These are phyloP conservation scores for Vulpes vulpes DNA, from an alignment of 2,113 vertebrate species.

Conservation along the genomic window DNA sequence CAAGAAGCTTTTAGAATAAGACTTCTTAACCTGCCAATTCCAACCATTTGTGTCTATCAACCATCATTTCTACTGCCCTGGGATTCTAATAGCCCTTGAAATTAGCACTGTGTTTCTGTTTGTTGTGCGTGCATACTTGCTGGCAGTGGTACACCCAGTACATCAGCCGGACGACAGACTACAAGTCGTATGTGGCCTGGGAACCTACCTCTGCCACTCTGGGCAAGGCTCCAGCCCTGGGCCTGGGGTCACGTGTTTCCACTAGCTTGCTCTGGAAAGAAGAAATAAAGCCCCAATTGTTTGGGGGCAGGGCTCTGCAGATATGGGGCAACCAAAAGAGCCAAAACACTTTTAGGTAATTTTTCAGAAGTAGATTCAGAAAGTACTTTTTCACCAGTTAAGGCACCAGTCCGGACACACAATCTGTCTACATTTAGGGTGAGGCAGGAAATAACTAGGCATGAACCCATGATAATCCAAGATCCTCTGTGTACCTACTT, in stretches of 20 bases:
- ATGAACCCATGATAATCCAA: background rate
- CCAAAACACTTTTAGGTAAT: background rate
- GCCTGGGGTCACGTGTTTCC: background rate
- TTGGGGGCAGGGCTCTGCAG: background rate
- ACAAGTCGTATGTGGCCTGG: conserved; percentile 67
- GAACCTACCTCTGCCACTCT: conserved; percentile 59
- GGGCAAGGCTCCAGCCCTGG: background rate
- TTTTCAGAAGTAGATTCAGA: conserved; percentile 38
- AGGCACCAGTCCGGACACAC: background rate
- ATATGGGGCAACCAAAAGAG: background rate
- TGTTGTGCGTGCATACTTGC: background rate
- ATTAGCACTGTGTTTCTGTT: conserved; percentile 80
- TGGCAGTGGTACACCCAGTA: background rate
- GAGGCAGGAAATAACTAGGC: background rate
- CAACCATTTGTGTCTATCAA: conserved; percentile 65
- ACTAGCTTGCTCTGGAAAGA: conserved; percentile 32
- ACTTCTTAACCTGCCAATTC: conserved; percentile 83
- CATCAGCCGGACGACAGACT: conserved; percentile 61
- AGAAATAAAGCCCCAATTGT: conserved; percentile 49
- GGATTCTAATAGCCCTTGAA: conserved; percentile 86
- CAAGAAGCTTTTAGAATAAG: conserved; percentile 81
- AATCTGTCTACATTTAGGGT: background rate
- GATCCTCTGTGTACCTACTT: background rate
- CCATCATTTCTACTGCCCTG: conserved; percentile 67
- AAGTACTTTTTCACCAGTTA: background rate